Evolutionary conservation across 2,888 invertebrate genomes (phyloP), one percentile per base, ranked within the genome.

Genomic region (Lottia scabra): DNA sequence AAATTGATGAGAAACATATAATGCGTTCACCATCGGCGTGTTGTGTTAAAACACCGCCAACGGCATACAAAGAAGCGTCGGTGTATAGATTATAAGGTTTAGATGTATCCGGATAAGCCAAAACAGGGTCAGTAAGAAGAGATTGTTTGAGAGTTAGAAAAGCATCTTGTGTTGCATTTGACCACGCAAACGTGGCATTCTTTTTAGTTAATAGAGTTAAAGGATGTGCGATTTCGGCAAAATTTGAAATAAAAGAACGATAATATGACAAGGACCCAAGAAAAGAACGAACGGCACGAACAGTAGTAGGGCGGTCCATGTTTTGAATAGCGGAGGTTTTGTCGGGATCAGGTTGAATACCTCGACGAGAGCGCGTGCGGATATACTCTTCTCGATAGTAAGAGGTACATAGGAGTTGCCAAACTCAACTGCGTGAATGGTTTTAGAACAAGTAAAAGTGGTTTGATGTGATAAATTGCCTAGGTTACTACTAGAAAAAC

Each of bases 1-100:
- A n/a, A 68, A 38, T 19, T 38, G 38, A 38, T 68, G 62, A 38
- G 68, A 68, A 4, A 68, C 26, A 43, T 48, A 68, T 68, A 15
- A 62, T 16, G 15, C 16, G 13, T 46, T 46, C 46, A 46, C 46
- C 46, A 16, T 46, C 46, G 15, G 46, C 13, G 16, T n/a, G 6
- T 30, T 30, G 30, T 30, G 30, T 30, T 4, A 30, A 5, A 2
- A 30, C 30, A 5, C 68, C 68, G 8, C 68, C 68, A 16, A 68
- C 38, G 10, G 68, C 68, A 63, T 68, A 38, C 5, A 30, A 2
- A 0, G 62, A 62, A n/a, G 71, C 71, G 19, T 71, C 67, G 2
- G 67, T 63, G 44, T 67, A 63, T 15, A 71, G 15, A 19, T 63
- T 45, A 26, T 66, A 67, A 26, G 65, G 44, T 19, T 23, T 19